phyloP scores from a whole-genome alignment of 2,888 invertebrate species.

The Helleia helle region DNA sequence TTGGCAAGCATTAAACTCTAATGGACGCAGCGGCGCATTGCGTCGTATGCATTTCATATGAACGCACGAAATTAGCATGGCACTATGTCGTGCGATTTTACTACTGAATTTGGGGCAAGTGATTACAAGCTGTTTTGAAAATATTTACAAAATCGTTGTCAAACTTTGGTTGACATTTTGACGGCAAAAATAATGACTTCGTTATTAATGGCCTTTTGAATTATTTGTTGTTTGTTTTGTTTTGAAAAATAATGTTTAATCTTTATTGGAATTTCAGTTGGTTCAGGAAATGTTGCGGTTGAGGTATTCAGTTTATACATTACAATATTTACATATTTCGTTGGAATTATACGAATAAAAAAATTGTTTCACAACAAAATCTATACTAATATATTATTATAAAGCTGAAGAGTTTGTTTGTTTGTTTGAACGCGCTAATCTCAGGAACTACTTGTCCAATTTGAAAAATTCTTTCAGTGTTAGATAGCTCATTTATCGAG shows the following conservation, averaged over 20 bases:
- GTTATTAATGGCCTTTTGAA: not conserved
- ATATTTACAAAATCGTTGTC: not conserved
- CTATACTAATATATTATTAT: too few species aligned
- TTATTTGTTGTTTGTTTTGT: not conserved
- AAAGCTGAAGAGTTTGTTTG: too few species aligned
- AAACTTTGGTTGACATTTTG: slow-evolving; percentile 4
- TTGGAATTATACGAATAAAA: too few species aligned
- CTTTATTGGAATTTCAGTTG: too few species aligned
- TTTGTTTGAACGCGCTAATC: too few species aligned
- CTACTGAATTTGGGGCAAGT: not conserved
- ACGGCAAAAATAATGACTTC: not conserved
- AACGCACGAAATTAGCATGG: slow-evolving; percentile 11
- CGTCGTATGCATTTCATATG: slow-evolving; percentile 19
- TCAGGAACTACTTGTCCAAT: too few species aligned
- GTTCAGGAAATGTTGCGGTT: too few species aligned
- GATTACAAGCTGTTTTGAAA: not conserved
- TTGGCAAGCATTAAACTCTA: not conserved
- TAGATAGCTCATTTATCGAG: too few species aligned
- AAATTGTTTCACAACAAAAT: too few species aligned
- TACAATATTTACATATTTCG: too few species aligned
- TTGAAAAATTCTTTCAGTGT: too few species aligned
- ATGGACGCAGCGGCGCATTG: slow-evolving; percentile 20
- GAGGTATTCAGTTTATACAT: too few species aligned
- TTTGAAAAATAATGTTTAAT: slow-evolving; percentile 5
- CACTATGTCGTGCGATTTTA: not conserved